phyloP scores from a whole-genome alignment of 2,113 vertebrate genomes.

The Carlito syrichta region DNA sequence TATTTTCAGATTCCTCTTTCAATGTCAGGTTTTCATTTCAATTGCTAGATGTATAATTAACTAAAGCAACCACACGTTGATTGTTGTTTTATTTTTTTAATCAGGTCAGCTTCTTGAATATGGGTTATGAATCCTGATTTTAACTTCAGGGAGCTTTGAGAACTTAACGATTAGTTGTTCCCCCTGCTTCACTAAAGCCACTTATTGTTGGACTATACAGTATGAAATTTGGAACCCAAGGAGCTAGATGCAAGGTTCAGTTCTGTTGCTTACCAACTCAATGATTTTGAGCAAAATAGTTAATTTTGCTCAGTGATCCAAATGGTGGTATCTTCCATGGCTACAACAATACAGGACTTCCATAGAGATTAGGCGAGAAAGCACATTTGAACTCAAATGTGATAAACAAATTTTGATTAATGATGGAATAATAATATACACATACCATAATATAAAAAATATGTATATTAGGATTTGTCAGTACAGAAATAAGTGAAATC shows the following conservation, averaged over 20 bases:
- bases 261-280: neutral
- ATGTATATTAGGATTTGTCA: neutral
- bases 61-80: neutral
- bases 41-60: neutral
- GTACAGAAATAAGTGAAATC: neutral
- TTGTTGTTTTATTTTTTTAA: neutral
- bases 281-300: neutral
- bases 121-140: neutral
- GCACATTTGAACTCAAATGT: neutral
- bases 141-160: neutral
- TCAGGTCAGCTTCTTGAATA: neutral
- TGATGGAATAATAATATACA: neutral
- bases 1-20: neutral
- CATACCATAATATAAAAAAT: neutral
- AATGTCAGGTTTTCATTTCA: neutral
- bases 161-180: neutral
- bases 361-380: neutral
- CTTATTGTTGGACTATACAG: neutral
- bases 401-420: neutral
- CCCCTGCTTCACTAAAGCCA: neutral
- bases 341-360: neutral
- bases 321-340: neutral
- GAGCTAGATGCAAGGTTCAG: neutral
- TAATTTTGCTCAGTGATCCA: neutral
- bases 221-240: neutral